A percentile compares a stretch with the other conserved stretches of the same genome.
These are phyloP conservation scores for Staurois parvus DNA, from an alignment of 2,797 vertebrate species.

Conservation along the genomic window DNA sequence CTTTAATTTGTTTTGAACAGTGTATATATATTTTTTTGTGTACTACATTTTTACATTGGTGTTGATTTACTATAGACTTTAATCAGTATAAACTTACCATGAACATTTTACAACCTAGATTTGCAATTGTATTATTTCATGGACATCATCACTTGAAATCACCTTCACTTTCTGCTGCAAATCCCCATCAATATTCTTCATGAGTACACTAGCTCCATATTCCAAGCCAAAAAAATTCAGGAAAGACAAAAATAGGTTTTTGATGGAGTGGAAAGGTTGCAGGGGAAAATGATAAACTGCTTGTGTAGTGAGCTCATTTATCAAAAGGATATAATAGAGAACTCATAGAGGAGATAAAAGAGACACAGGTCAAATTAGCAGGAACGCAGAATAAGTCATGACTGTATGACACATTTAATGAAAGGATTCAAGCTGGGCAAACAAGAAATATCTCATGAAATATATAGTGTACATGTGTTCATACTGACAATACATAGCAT, in stretches of 20 bases:
- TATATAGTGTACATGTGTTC: not conserved
- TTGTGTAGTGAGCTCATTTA: not conserved
- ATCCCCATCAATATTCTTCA: slow-evolving; percentile 11
- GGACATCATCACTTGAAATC: not conserved
- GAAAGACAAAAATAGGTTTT: slow-evolving; percentile 16
- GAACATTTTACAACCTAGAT: no score
- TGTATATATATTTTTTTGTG: no score
- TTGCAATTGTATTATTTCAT: no score
- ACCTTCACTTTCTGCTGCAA: not conserved
- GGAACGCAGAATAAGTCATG: not conserved
- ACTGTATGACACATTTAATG: not conserved
- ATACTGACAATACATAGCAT: no score
- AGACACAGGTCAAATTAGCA: slow-evolving; percentile 25
- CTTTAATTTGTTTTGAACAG: no score
- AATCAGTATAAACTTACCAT: no score
- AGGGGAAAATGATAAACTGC: slow-evolving; percentile 28
- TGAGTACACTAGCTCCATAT: slow-evolving; percentile 13
- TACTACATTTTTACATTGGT: no score
- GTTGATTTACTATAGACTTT: no score
- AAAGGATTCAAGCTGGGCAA: not conserved
- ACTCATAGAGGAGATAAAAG: slow-evolving; percentile 13
- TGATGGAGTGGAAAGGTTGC: slow-evolving; percentile 45
- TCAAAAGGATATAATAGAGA: slow-evolving; percentile 22
- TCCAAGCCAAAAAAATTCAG: slow-evolving; percentile 12
- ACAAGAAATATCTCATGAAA: not conserved